Conservation (phyloP, 2,113 vertebrate genomes). For the Dicerorhinus sumatrensis region DNA sequence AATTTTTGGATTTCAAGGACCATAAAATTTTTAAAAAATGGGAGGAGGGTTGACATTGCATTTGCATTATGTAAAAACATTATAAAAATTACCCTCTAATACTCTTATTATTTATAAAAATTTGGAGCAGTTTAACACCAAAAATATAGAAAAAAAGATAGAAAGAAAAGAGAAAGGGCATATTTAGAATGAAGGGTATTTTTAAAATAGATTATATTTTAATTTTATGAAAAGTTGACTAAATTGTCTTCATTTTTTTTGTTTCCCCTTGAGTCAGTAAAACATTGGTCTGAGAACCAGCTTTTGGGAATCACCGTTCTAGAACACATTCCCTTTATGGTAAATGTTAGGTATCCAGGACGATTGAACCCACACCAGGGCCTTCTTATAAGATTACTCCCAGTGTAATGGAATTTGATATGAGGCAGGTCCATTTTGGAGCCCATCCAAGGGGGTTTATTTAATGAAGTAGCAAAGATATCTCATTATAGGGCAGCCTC, state of each 20-base stretch:
- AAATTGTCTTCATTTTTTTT: conserved; percentile 18
- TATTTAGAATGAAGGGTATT: conserved; percentile 9
- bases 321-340: conserved; percentile 76
- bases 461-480: conserved; percentile 81
- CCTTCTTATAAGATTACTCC: conserved; percentile 77
- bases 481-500: conserved; percentile 81
- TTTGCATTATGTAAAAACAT: neutral
- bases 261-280: conserved; percentile 29
- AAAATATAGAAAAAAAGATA: neutral
- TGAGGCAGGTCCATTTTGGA: conserved; percentile 78
- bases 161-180: conserved; percentile 28
- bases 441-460: conserved; percentile 75
- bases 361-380: conserved; percentile 49
- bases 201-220: conserved; percentile 18
- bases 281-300: conserved; percentile 52
- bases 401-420: conserved; percentile 80
- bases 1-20: neutral
- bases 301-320: conserved; percentile 75
- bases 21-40: neutral
- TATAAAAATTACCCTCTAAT: neutral
- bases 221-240: conserved; percentile 58
- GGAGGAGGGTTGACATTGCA: neutral
- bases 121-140: neutral
- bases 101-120: conserved; percentile 4
- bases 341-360: conserved; percentile 74